Base-by-base conservation (phyloP, 2,113 vertebrate genomes). In the Bubo blakistoni region DNA sequence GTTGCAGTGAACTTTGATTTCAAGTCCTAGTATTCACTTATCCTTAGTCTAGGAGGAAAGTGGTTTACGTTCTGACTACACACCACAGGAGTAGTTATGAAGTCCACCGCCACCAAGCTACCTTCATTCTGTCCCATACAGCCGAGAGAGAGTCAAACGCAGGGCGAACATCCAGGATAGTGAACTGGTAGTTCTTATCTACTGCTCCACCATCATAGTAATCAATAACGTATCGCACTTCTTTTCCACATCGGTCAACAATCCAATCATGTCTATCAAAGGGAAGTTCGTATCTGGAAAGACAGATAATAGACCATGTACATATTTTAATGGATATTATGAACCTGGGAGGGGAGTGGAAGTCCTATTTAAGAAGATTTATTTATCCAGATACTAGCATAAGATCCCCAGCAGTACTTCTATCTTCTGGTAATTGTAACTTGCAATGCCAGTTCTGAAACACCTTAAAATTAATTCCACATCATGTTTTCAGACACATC, bases 181-280 rank as follows among this genome's bases (percentile, higher is more conserved):
- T 99, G 98, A 99, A 99, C 96, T 99, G 98, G 96, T 99, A 99
- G 85, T 98, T 97, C 72, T 98, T 97, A 96, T 98, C 97, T 79
- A 99, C 97, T 22, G 98, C 98, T 0, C 98, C 98, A 1, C 99
- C 99, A 10, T 99, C 99, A 0, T 99, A 99, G 98, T 99, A 99
- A 96, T 99, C 99, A 13, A 99, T 99, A 38, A 99, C 83, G 1
- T 99, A 99, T 8, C 99, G 98, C 49, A 99, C 99, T 82, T 99
- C 98, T 52, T 97, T 99, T 66, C 99, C 99, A 32, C 99, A 99
- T 11, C 99, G 99, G 96, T 99, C 98, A 14, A 99, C 59, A 54
- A 99, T 99, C 99, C 99, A 99, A 51, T 99, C 99, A 0, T 99
- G 99, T 24, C 99, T 98, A 85, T 99, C 99, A 10, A 99, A 99